Percentiles rank a stretch among this genome's conserved stretches.
Conservation (phyloP, 1,140 invertebrate species). For the Macrobrachium rosenbergii region DNA sequence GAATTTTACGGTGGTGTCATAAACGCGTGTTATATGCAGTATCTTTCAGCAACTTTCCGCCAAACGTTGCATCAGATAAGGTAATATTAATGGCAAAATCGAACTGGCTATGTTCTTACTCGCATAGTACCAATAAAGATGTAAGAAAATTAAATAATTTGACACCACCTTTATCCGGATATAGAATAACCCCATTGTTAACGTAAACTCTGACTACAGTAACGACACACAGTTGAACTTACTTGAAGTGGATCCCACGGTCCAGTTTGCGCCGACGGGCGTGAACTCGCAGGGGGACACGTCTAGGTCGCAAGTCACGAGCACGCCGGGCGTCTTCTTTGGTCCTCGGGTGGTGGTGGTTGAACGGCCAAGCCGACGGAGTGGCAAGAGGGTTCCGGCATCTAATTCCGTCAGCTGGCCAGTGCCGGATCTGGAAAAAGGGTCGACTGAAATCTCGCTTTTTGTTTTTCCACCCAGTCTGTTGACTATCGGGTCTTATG, state of each 20-base stretch:
- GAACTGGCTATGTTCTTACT: too few relatives aligned
- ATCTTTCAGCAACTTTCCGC: too few relatives aligned
- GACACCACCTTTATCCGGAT: too few relatives aligned
- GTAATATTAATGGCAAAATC: too few relatives aligned
- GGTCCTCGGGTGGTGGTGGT: conserved; percentile 1
- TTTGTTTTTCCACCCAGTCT: background rate
- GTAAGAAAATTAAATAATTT: too few relatives aligned
- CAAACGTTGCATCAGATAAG: too few relatives aligned
- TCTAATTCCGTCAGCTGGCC: conserved; percentile 55
- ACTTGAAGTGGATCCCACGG: conserved; percentile 14
- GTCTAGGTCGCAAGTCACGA: conserved; percentile 48
- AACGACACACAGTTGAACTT: background rate
- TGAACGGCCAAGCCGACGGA: conserved; percentile 9
- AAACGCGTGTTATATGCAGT: too few relatives aligned
- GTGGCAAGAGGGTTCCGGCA: conserved; percentile 25
- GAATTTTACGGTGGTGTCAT: too few relatives aligned
- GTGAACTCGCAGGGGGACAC: conserved; percentile 39
- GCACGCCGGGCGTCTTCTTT: background rate
- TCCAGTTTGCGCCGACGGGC: conserved; percentile 37
- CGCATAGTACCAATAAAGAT: too few relatives aligned
- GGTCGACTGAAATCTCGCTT: background rate
- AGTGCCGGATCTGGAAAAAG: conserved; percentile 9
- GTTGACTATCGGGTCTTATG: too few relatives aligned
- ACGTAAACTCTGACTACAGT: background rate
- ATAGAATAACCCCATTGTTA: too few relatives aligned